Percentiles rank a stretch among this genome's conserved stretches.
These are phyloP conservation scores for Caenorhabditis imperialis DNA, from an alignment of 2,888 invertebrate genomes.

Conservation along the genomic window DNA sequence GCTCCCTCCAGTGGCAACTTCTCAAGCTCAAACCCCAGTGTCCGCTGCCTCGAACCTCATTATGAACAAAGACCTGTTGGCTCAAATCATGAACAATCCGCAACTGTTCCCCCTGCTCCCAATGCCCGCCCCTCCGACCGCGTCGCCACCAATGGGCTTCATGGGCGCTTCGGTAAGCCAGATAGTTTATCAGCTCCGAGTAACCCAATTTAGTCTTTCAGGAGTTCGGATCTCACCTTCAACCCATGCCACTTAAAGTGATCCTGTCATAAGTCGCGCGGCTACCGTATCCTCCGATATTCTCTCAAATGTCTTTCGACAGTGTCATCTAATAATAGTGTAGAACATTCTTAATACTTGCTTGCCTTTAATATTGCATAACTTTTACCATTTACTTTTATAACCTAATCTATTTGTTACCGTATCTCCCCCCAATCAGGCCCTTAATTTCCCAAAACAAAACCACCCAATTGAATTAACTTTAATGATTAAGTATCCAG, in stretches of 20 bases:
- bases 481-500: too few species aligned
- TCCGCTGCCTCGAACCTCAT: conserved; percentile 30
- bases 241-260: conserved; percentile 65
- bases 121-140: conserved; percentile 10
- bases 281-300: conserved; percentile 21
- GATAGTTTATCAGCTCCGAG: neutral
- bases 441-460: too few species aligned
- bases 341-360: too few species aligned
- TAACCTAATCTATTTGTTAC: conserved; percentile 8
- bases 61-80: conserved; percentile 45
- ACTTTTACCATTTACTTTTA: conserved; percentile 9
- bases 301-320: too few species aligned
- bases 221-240: conserved; percentile 49
- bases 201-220: conserved; percentile 48
- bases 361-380: conserved; percentile 33
- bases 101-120: conserved; percentile 41
- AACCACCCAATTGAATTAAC: too few species aligned
- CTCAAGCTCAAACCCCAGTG: conserved; percentile 16
- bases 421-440: conserved; percentile 8
- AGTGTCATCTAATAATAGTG: conserved; percentile 6
- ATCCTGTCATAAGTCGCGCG: conserved; percentile 55
- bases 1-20: too few species aligned
- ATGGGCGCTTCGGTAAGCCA: conserved; percentile 35
- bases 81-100: conserved; percentile 44
- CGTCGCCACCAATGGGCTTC: conserved; percentile 35